Conservation (phyloP, 1,140 invertebrate species). For the Sitobion miscanthi region DNA sequence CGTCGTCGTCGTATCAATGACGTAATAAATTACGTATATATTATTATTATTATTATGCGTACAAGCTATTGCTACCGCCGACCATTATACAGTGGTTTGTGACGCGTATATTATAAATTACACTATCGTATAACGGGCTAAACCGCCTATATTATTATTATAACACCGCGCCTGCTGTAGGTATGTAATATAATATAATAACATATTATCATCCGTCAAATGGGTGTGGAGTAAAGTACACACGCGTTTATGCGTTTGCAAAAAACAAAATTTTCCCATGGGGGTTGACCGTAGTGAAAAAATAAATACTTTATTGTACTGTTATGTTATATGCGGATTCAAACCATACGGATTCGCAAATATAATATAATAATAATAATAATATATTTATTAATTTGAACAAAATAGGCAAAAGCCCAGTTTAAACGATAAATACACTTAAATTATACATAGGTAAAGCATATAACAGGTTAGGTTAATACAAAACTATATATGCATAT, state of each 20-base stretch:
- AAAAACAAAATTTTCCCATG: conserved; percentile 9
- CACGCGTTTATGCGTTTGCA: background rate
- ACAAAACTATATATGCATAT: background rate
- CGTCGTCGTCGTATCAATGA: conserved; percentile 27
- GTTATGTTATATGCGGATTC: background rate
- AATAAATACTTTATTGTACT: no score
- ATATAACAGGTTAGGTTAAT: background rate
- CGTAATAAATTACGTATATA: conserved; percentile 30
- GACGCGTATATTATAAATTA: background rate
- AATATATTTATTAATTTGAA: background rate
- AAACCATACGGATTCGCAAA: background rate
- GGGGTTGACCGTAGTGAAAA: background rate
- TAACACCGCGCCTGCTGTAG: background rate
- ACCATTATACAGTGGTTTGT: background rate
- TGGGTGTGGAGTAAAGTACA: background rate
- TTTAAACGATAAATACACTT: background rate
- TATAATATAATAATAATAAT: background rate
- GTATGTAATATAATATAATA: background rate
- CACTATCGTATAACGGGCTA: background rate
- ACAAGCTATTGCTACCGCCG: background rate
- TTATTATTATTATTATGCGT: background rate
- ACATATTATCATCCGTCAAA: background rate
- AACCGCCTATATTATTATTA: conserved; percentile 28
- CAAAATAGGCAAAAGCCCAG: no score
- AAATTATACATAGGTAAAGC: background rate